A percentile compares a stretch with the other conserved stretches of the same genome.
Evolutionary conservation across 2,113 vertebrate species (phyloP).

Genomic region (Plestiodon gilberti): DNA sequence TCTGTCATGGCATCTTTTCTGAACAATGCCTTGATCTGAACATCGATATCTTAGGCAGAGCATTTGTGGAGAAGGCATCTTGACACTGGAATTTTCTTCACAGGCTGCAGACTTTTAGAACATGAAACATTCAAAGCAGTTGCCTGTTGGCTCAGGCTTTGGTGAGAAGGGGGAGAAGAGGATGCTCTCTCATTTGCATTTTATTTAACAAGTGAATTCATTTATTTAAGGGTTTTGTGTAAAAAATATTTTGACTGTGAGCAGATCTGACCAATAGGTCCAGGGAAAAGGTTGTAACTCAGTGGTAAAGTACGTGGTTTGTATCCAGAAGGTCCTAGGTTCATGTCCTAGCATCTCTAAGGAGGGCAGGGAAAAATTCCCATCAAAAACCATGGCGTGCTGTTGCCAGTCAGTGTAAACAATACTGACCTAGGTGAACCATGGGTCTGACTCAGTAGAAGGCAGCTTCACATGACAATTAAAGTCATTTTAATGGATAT

Average conservation of each 20-base stretch:
- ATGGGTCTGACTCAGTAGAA: too few species aligned
- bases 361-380: too few species aligned
- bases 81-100: constrained; percentile 38
- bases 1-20: constrained; percentile 30
- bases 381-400: too few species aligned
- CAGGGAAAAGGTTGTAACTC: not conserved
- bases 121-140: constrained; percentile 3
- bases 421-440: too few species aligned
- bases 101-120: constrained; percentile 33
- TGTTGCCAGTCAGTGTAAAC: too few species aligned
- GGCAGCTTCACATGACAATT: too few species aligned
- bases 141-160: constrained; percentile 14
- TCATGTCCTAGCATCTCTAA: too few species aligned
- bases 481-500: too few species aligned
- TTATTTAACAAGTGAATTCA: constrained; percentile 9
- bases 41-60: constrained; percentile 3
- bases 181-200: not conserved
- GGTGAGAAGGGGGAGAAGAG: constrained; percentile 15
- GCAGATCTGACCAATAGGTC: not conserved
- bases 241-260: not conserved
- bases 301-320: too few species aligned
- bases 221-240: constrained; percentile 22
- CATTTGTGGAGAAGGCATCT: not conserved
- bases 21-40: constrained; percentile 30
- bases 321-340: too few species aligned